Evolutionary conservation across 2,888 invertebrate genomes (phyloP), one percentile per base, ranked within the genome.

Genomic region (Calliscelio sp.): DNA sequence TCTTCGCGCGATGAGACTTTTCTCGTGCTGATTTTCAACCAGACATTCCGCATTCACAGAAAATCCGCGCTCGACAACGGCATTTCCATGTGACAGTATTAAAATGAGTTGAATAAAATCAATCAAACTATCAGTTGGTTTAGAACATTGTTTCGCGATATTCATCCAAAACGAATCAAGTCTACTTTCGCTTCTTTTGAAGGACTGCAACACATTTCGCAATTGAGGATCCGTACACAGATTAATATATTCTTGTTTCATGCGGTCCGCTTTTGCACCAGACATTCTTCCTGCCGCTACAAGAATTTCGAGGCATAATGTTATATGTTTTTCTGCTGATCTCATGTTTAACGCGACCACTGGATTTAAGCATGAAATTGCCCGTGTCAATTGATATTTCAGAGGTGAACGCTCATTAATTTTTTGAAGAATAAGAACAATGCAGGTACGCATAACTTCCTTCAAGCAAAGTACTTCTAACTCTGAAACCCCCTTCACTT

Each of bases 41-140:
- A 87, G 25, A 61, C 85, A 86, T 74, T 87, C 86, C 44, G 70
- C 73, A 53, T 87, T 86, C 4, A 86, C 38, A 0, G 87, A 86
- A 70, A 87, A 88, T 2, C 86, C 86, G 41, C 85, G 77, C 81
- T 87, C 86, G n/a, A 87, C 70, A 61, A 51, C 57, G 10, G 86
- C 86, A 49, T 87, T 86, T 2, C 53, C 53, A 25, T 88, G 85
- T n/a, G 79, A 86, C 3, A 55, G 53, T 25, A 55, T 55, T 16
- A 55, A 55, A 35, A 88, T 22, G 25, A 83, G 84, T 81, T 84
- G 41, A 18, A 81, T 20, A 38, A 86, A 87, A 66, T 66, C 35
- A 32, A 44, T 22, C 20, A 86, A 65, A 49, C 75, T 49, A 11
- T 46, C 18, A 22, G 51, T 63, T n/a, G 51, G 22, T 28, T 51